These are phyloP conservation scores for Antechinus stuartii DNA, from an alignment of 2,113 vertebrate species.

Conservation along the genomic window DNA sequence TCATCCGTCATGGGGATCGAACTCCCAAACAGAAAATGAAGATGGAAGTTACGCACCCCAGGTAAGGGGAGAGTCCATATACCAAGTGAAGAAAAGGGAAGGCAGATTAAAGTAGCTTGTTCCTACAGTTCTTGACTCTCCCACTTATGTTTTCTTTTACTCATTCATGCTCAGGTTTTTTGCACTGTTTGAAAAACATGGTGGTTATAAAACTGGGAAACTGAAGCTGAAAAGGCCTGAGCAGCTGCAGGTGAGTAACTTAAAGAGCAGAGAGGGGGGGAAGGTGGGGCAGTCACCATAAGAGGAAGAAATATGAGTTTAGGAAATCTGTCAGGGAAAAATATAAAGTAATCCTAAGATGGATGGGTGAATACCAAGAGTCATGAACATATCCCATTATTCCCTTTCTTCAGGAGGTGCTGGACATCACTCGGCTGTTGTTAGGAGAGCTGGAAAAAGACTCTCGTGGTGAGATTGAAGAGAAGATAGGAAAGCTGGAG, in stretches of 20 bases:
- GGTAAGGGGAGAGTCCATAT: slow-evolving; percentile 83
- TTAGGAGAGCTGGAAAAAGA: slow-evolving; percentile 92
- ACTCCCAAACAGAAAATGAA: slow-evolving; percentile 99
- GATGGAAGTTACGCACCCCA: slow-evolving; percentile 97
- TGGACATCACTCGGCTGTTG: slow-evolving; percentile 96
- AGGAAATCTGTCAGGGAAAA: background rate
- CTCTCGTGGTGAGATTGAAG: slow-evolving; percentile 93
- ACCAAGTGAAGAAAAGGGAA: background rate
- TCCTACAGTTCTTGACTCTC: slow-evolving; percentile 17
- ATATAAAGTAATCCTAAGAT: background rate
- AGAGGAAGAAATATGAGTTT: background rate
- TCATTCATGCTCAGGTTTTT: slow-evolving; percentile 90
- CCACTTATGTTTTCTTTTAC: slow-evolving; percentile 59
- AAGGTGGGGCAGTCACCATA: background rate
- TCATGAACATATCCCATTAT: background rate
- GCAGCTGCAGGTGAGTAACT: slow-evolving; percentile 91
- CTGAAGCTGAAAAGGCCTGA: slow-evolving; percentile 98
- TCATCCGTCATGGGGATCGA: slow-evolving; percentile 97
- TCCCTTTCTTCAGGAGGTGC: slow-evolving; percentile 90
- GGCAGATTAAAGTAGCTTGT: background rate
- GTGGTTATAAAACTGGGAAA: slow-evolving; percentile 97
- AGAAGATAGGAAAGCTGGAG: slow-evolving; percentile 96
- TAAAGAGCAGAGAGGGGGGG: background rate
- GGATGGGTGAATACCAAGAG: background rate
- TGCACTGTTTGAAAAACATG: slow-evolving; percentile 96